phyloP scores from a whole-genome alignment of 1,140 invertebrate genomes.

The Sycobia sp. region DNA sequence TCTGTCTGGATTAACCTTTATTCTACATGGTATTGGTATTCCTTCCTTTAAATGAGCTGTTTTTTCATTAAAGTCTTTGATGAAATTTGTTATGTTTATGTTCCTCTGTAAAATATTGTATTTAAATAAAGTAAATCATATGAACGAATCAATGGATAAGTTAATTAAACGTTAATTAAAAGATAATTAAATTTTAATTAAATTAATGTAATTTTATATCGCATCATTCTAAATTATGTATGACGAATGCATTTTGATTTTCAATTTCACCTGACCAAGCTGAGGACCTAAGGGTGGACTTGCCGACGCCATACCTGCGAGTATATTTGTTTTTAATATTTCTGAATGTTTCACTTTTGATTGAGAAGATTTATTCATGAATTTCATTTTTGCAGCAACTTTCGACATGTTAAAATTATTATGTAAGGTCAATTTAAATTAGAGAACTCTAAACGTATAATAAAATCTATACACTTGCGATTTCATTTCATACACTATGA shows the following conservation, averaged over 20 bases:
- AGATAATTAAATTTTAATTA: neutral
- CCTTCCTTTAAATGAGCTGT: slow-evolving; percentile 93
- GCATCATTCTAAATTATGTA: no score
- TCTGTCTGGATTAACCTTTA: slow-evolving; percentile 86
- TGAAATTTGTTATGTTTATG: slow-evolving; percentile 94
- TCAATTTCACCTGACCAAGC: slow-evolving; percentile 79
- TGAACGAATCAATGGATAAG: no score
- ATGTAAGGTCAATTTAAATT: no score
- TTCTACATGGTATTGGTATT: slow-evolving; percentile 83
- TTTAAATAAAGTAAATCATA: slow-evolving; percentile 12
- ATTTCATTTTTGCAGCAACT: slow-evolving; percentile 68
- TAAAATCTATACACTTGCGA: no score
- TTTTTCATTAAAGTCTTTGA: slow-evolving; percentile 97
- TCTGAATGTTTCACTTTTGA: slow-evolving; percentile 74
- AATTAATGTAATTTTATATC: neutral
- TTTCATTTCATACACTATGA: no score
- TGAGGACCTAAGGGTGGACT: slow-evolving; percentile 90
- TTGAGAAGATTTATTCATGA: slow-evolving; percentile 57
- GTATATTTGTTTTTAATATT: slow-evolving; percentile 78
- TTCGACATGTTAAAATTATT: slow-evolving; percentile 75
- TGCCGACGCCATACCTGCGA: slow-evolving; percentile 83
- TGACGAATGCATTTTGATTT: no score
- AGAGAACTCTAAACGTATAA: no score
- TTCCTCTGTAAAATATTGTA: slow-evolving; percentile 71
- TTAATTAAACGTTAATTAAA: no score